Evolutionary conservation across 2,797 vertebrate species (phyloP).

Genomic region (Heliangelus exortis): DNA sequence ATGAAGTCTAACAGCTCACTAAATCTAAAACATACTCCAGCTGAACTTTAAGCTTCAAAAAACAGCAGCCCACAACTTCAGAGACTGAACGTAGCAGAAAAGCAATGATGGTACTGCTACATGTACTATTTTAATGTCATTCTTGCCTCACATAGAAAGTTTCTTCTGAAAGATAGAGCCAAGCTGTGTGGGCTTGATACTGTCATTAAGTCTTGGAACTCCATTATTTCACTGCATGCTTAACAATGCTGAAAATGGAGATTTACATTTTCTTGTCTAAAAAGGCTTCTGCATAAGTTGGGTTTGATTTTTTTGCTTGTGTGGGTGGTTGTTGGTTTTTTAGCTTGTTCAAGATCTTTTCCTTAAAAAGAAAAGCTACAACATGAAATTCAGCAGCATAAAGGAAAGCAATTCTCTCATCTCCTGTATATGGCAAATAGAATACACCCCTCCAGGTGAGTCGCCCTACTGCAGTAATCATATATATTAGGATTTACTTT

Average conservation of each 20-base stretch:
- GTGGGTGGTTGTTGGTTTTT: background rate
- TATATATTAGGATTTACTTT: background rate
- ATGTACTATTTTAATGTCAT: conserved; percentile 34
- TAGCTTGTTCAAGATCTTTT: background rate
- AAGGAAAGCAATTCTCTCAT: background rate
- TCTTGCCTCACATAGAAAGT: conserved; percentile 36
- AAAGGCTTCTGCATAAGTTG: background rate
- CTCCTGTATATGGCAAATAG: background rate
- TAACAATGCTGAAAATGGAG: conserved; percentile 15
- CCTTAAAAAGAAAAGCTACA: background rate
- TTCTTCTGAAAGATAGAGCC: conserved; percentile 22
- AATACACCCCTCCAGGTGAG: background rate
- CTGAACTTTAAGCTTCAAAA: conserved; percentile 43
- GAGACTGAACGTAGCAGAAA: conserved; percentile 47
- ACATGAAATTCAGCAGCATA: background rate
- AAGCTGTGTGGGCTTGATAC: conserved; percentile 45
- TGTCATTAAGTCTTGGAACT: conserved; percentile 10
- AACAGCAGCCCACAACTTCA: conserved; percentile 41
- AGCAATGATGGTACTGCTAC: conserved; percentile 13
- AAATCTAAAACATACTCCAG: conserved; percentile 13
- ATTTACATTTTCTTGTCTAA: background rate
- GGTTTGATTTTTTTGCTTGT: background rate
- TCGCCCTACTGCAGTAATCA: background rate
- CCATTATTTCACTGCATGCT: conserved; percentile 17
- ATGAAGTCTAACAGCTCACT: conserved; percentile 59